phyloP scores from a whole-genome alignment of 2,797 vertebrate genomes.

The Megalops cyprinoides region DNA sequence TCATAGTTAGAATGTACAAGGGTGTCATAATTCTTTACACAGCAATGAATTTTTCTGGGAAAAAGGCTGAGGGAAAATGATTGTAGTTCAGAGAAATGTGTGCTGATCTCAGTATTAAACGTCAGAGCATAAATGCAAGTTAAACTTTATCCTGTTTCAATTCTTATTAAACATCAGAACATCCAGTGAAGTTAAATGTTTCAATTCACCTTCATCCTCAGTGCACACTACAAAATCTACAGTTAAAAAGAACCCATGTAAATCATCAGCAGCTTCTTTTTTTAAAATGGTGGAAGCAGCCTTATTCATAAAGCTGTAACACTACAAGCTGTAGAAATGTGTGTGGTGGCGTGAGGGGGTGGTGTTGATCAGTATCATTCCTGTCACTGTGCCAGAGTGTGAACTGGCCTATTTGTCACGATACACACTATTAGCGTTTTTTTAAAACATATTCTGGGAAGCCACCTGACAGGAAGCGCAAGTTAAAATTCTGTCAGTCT shows the following conservation, averaged over 20 bases:
- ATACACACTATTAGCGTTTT: not conserved
- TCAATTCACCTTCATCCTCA: not conserved
- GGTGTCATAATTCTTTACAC: too few relatives aligned
- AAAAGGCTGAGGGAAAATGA: too few relatives aligned
- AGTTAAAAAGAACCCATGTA: too few relatives aligned
- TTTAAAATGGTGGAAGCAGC: not conserved
- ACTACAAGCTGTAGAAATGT: not conserved
- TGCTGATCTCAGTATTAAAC: too few relatives aligned
- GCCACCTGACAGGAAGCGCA: slow-evolving; percentile 41
- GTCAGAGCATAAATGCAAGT: too few relatives aligned
- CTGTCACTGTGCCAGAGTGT: not conserved
- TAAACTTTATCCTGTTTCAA: too few relatives aligned
- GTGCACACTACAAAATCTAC: not conserved
- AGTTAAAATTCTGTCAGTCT: too few relatives aligned
- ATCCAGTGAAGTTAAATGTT: too few relatives aligned
- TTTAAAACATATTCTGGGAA: not conserved
- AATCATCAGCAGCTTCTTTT: not conserved
- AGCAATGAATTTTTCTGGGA: too few relatives aligned
- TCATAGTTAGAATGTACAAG: too few relatives aligned
- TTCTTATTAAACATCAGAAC: too few relatives aligned
- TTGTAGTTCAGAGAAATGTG: too few relatives aligned
- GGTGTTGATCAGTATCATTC: not conserved
- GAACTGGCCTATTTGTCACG: not conserved
- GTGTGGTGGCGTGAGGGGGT: not conserved
- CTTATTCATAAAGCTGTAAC: not conserved